Evolutionary conservation across 2,113 vertebrate genomes (phyloP).

Genomic region (Dromaius novaehollandiae): DNA sequence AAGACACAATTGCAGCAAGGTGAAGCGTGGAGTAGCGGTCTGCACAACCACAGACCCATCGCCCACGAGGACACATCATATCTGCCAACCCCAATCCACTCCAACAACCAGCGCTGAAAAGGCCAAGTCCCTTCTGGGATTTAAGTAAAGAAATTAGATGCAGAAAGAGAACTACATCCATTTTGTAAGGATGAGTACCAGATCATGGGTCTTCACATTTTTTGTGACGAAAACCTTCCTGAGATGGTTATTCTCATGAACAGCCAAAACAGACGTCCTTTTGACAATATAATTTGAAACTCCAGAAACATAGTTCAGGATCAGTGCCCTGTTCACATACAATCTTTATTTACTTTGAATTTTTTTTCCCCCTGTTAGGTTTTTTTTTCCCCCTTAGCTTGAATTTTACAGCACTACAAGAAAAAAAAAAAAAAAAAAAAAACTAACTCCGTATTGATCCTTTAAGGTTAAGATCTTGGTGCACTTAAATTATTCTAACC

Average conservation of each 20-base stretch:
- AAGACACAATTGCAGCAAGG: neutral
- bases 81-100: neutral
- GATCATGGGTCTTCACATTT: neutral
- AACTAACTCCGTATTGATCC: slow-evolving; percentile 59
- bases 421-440: neutral
- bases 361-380: slow-evolving; percentile 14
- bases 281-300: slow-evolving; percentile 23
- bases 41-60: neutral
- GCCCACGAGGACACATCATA: neutral
- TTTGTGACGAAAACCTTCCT: slow-evolving; percentile 10
- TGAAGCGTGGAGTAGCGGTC: neutral
- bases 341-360: slow-evolving; percentile 57
- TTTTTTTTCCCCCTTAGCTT: neutral
- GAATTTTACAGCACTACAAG: slow-evolving; percentile 34
- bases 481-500: slow-evolving; percentile 78
- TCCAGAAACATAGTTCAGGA: slow-evolving; percentile 1
- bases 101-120: slow-evolving; percentile 26
- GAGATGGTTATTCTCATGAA: neutral
- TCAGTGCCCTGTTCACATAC: neutral
- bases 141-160: slow-evolving; percentile 17
- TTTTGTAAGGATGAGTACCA: slow-evolving; percentile 15
- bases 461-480: slow-evolving; percentile 70
- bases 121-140: neutral
- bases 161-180: neutral
- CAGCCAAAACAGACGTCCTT: slow-evolving; percentile 14